A percentile compares a stretch with the other conserved stretches of the same genome.
phyloP scores from a whole-genome alignment of 2,113 vertebrate species.

The Pseudorectes ferrugineus region DNA sequence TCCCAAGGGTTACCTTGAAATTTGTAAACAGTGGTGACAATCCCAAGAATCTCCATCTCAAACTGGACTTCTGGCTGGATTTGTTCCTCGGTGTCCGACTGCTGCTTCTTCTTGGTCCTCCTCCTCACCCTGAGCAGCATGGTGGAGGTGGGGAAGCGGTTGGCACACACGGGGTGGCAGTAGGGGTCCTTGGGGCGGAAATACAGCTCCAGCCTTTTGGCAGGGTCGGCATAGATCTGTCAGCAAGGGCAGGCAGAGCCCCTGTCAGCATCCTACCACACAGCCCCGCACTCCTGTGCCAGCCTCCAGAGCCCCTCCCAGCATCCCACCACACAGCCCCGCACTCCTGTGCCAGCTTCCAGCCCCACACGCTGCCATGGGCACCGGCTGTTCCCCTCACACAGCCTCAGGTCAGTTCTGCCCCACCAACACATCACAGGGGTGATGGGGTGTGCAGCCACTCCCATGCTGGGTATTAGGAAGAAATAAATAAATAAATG shows the following conservation, averaged over 20 bases:
- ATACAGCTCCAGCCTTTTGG: slow-evolving; percentile 87
- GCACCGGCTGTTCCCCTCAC: not conserved
- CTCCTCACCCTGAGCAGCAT: slow-evolving; percentile 83
- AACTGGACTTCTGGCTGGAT: slow-evolving; percentile 45
- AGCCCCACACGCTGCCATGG: not conserved
- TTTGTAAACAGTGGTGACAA: slow-evolving; percentile 88
- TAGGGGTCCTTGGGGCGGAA: slow-evolving; percentile 92
- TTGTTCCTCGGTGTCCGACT: not conserved
- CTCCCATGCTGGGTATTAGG: not conserved
- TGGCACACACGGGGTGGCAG: slow-evolving; percentile 89
- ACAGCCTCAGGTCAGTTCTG: not conserved
- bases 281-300: not conserved
- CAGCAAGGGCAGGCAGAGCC: not conserved
- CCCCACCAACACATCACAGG: not conserved
- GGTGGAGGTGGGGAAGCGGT: slow-evolving; percentile 88
- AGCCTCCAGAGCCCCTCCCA: too few species aligned
- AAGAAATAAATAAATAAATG: too few species aligned
- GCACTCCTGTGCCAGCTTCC: not conserved
- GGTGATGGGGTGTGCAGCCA: not conserved
- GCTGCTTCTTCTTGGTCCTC: slow-evolving; percentile 61
- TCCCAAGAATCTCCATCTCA: slow-evolving; percentile 83
- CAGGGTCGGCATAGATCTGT: slow-evolving; percentile 85
- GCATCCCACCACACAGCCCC: not conserved
- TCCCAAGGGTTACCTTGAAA: slow-evolving; percentile 84
- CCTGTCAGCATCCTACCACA: fast-evolving